phyloP scores from a whole-genome alignment of 2,888 invertebrate genomes.

The Ophioninae sp. region DNA sequence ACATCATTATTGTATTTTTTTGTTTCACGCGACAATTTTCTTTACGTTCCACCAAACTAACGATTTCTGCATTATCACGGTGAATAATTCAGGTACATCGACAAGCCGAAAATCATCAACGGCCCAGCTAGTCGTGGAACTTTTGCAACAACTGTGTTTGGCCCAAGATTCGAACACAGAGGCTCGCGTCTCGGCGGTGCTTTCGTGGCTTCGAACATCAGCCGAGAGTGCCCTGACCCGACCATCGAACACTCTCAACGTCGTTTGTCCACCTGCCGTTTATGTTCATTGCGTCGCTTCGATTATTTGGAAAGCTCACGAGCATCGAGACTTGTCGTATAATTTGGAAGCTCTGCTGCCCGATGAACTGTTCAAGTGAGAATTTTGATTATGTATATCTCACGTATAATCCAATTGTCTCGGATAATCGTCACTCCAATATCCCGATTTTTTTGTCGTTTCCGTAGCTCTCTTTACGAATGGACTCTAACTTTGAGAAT shows the following conservation, averaged over 20 bases:
- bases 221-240: constrained; percentile 81
- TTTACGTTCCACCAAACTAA: not conserved
- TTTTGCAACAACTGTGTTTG: constrained; percentile 90
- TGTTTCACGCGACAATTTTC: not conserved
- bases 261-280: constrained; percentile 81
- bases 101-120: constrained; percentile 76
- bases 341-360: constrained; percentile 87
- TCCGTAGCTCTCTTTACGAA: constrained; percentile 85
- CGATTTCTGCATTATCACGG: not conserved
- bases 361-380: constrained; percentile 87
- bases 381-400: constrained; percentile 8
- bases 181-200: constrained; percentile 85
- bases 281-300: constrained; percentile 91
- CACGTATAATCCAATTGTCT: not conserved
- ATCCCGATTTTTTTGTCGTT: not conserved
- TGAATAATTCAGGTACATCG: constrained; percentile 65
- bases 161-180: constrained; percentile 83
- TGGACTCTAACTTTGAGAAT: constrained; percentile 89
- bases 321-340: constrained; percentile 83
- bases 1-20: not conserved
- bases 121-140: constrained; percentile 88
- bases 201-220: constrained; percentile 88
- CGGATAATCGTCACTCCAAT: not conserved
- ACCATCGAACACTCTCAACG: constrained; percentile 65
- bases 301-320: constrained; percentile 89